phyloP scores from a whole-genome alignment of 2,888 invertebrate species.

The Cryptophagus acutangulus region DNA sequence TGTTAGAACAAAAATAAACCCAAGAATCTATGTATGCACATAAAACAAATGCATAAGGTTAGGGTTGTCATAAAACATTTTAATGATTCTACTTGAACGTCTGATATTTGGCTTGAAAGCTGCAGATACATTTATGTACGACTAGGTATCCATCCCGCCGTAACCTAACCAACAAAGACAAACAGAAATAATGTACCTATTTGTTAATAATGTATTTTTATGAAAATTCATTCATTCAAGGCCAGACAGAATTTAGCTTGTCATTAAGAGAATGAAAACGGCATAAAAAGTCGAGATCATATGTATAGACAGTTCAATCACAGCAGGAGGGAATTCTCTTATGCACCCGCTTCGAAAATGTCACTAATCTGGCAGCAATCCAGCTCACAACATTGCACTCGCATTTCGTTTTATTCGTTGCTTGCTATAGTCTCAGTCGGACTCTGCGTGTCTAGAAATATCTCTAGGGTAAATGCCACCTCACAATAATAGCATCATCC shows the following conservation, averaged over 20 bases:
- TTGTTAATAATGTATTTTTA: background rate
- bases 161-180: background rate
- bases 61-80: background rate
- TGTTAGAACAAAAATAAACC: no score
- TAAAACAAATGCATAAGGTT: conserved; percentile 10
- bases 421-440: conserved; percentile 35
- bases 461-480: conserved; percentile 47
- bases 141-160: background rate
- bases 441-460: conserved; percentile 45
- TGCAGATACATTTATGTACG: background rate
- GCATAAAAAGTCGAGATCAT: conserved; percentile 1
- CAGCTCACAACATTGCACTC: conserved; percentile 40
- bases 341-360: conserved; percentile 41
- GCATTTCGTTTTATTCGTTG: conserved; percentile 27
- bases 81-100: background rate
- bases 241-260: conserved; percentile 4
- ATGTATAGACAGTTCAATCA: no score
- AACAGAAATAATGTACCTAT: background rate
- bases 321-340: conserved; percentile 30
- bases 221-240: background rate
- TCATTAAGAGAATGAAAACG: conserved; percentile 1
- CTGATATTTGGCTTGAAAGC: background rate
- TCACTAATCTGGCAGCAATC: conserved; percentile 44
- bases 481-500: conserved; percentile 34
- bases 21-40: no score